These are phyloP conservation scores for Zaprionus nigranus DNA, from an alignment of 1,140 invertebrate genomes.

Conservation along the genomic window DNA sequence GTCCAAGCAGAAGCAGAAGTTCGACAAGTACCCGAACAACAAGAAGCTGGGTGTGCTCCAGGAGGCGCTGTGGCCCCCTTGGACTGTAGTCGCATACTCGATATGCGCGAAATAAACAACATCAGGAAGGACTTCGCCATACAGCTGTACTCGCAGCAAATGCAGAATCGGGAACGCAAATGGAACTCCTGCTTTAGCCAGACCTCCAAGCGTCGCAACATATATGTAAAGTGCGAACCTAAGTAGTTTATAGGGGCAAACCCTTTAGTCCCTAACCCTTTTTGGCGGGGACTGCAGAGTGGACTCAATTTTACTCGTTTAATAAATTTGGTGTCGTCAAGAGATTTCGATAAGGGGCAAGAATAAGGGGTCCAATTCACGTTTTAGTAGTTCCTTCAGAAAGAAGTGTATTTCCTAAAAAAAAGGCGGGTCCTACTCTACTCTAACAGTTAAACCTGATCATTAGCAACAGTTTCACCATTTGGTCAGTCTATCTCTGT, in stretches of 20 bases:
- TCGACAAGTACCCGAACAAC: neutral
- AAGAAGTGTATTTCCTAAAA: neutral
- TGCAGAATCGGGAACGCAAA: neutral
- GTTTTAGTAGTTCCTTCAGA: too few relatives aligned
- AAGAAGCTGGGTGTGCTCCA: neutral
- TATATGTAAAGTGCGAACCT: neutral
- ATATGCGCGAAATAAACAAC: neutral
- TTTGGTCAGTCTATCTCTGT: too few relatives aligned
- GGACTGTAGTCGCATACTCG: neutral
- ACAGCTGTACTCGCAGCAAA: neutral
- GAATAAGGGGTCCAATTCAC: too few relatives aligned
- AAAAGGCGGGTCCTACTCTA: neutral
- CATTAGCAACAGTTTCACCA: too few relatives aligned
- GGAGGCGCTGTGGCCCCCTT: neutral
- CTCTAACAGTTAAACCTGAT: too few relatives aligned
- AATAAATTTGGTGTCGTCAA: neutral
- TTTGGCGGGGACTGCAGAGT: neutral
- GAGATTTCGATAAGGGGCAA: neutral
- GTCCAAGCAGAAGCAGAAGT: neutral
- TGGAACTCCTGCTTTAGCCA: neutral
- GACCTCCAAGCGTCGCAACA: neutral
- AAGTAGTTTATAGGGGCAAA: neutral
- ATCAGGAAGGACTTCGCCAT: neutral
- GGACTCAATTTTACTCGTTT: neutral
- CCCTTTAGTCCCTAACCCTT: neutral